Evolutionary conservation across 2,113 vertebrate genomes (phyloP).

Genomic region (Anseranas semipalmata): DNA sequence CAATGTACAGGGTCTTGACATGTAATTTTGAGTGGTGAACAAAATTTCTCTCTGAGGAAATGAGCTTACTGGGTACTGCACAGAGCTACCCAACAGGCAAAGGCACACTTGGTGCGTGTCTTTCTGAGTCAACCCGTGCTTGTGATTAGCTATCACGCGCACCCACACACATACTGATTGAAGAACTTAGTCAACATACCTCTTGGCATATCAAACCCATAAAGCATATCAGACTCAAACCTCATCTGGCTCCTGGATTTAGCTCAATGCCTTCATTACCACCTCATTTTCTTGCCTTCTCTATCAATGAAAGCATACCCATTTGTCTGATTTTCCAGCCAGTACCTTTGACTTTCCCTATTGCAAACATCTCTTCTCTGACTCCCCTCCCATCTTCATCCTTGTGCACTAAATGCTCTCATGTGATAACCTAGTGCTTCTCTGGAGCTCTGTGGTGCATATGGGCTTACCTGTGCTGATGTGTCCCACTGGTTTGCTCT

Average conservation of each 20-base stretch:
- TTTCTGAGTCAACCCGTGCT: not conserved
- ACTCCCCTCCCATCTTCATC: not conserved
- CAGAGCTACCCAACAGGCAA: not conserved
- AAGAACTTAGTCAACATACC: not conserved
- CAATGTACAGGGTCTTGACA: not conserved
- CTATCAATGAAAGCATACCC: not conserved
- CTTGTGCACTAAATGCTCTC: not conserved
- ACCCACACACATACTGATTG: not conserved
- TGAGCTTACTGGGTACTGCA: not conserved
- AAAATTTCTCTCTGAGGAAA: not conserved
- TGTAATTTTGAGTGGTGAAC: not conserved
- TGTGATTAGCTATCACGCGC: not conserved
- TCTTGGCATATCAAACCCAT: not conserved
- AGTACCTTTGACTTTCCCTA: not conserved
- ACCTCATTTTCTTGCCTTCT: not conserved
- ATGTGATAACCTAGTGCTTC: not conserved
- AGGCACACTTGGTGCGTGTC: rapidly evolving
- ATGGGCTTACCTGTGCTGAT: not conserved
- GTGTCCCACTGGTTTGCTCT: not conserved
- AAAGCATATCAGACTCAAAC: not conserved
- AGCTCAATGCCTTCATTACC: not conserved
- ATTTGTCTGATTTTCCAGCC: not conserved
- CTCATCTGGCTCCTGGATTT: not conserved
- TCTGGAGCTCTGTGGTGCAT: not conserved
- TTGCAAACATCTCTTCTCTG: not conserved